phyloP scores from a whole-genome alignment of 1,140 invertebrate genomes.

The Euura lappo region DNA sequence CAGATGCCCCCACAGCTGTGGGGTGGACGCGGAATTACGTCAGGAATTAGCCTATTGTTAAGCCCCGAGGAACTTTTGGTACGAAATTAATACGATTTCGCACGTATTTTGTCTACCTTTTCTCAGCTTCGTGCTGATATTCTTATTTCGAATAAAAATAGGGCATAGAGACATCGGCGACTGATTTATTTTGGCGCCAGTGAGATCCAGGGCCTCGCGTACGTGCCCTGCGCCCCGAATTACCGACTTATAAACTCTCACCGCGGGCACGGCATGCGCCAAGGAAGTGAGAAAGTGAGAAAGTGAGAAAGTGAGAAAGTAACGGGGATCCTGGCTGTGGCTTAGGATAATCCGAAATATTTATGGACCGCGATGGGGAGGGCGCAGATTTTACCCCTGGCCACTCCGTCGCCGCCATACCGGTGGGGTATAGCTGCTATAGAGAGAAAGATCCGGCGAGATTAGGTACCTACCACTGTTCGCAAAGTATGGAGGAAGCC shows the following conservation, averaged over 20 bases:
- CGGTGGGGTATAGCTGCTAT: not conserved
- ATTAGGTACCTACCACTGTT: no score
- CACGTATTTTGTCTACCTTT: not conserved
- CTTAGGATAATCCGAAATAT: constrained; percentile 29
- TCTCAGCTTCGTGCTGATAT: no score
- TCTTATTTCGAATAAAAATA: no score
- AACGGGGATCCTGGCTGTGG: constrained; percentile 27
- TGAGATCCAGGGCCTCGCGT: constrained; percentile 57
- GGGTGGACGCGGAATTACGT: no score
- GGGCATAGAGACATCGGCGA: constrained; percentile 43
- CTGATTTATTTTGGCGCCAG: constrained; percentile 60
- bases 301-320: constrained; percentile 27
- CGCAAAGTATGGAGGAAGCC: no score
- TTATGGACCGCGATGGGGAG: constrained; percentile 29
- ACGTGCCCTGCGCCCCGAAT: constrained; percentile 60
- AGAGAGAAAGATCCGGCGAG: no score
- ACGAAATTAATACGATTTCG: not conserved
- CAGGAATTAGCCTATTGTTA: no score
- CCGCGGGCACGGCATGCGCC: not conserved
- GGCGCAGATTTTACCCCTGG: not conserved
- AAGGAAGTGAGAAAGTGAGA: not conserved
- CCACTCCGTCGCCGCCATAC: not conserved
- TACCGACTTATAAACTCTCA: constrained; percentile 61
- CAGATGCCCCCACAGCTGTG: no score
- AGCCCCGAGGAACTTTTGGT: no score